A percentile compares a stretch with the other conserved stretches of the same genome.
These are phyloP conservation scores for Drosophila sp. DNA, from an alignment of 1,140 invertebrate genomes.

Conservation along the genomic window DNA sequence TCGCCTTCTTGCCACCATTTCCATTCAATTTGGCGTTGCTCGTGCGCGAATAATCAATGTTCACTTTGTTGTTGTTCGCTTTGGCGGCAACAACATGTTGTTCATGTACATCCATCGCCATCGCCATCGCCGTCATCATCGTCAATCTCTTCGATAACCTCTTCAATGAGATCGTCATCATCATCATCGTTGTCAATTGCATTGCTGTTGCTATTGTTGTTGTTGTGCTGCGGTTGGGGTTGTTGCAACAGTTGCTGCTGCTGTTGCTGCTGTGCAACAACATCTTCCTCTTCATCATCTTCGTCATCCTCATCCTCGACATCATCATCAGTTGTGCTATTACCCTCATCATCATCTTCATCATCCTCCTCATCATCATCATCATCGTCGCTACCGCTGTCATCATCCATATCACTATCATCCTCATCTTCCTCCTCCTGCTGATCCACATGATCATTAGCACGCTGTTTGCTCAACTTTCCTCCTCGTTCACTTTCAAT, in stretches of 20 bases:
- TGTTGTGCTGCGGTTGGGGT: slow-evolving; percentile 27
- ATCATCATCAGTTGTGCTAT: slow-evolving; percentile 42
- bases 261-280: slow-evolving; percentile 31
- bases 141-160: slow-evolving; percentile 48
- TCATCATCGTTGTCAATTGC: slow-evolving; percentile 18
- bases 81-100: slow-evolving; percentile 7
- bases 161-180: slow-evolving; percentile 50
- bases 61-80: slow-evolving; percentile 16
- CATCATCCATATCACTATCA: slow-evolving; percentile 59
- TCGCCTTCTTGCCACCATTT: slow-evolving; percentile 18
- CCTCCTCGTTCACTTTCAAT: background rate
- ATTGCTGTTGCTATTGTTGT: slow-evolving; percentile 16
- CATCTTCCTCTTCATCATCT: slow-evolving; percentile 32
- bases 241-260: slow-evolving; percentile 22
- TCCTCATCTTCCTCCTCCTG: slow-evolving; percentile 37
- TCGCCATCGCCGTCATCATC: slow-evolving; percentile 43
- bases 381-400: slow-evolving; percentile 29
- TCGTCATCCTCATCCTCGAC: slow-evolving; percentile 58
- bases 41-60: slow-evolving; percentile 20
- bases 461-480: slow-evolving; percentile 1
- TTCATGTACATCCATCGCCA: slow-evolving; percentile 33
- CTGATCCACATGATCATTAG: slow-evolving; percentile 15
- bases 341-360: slow-evolving; percentile 39
- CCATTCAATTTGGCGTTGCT: slow-evolving; percentile 29
- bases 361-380: slow-evolving; percentile 29